Evolutionary conservation across 2,888 invertebrate genomes (phyloP).

Genomic region (Lucinisca nassula): DNA sequence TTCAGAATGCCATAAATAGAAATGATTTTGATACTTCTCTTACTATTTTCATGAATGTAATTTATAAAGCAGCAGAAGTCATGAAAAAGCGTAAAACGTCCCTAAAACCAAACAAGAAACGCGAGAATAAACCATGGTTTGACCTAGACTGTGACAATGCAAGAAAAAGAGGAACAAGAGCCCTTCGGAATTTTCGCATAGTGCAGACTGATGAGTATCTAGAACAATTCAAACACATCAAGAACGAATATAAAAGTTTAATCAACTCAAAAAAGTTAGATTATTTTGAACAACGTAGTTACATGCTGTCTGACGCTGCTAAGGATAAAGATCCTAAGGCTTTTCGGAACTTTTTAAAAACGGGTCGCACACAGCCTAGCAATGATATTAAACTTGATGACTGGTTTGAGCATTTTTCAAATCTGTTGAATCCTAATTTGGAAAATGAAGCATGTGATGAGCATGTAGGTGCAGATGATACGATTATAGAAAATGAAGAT

Average conservation of each 20-base stretch:
- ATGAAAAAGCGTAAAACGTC: too few relatives aligned
- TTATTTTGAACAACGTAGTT: background rate
- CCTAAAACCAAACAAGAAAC: too few relatives aligned
- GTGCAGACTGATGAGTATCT: background rate
- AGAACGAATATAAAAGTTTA: background rate
- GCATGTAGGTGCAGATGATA: background rate
- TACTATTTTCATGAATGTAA: too few relatives aligned
- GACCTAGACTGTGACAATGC: background rate
- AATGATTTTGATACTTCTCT: too few relatives aligned
- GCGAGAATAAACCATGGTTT: background rate
- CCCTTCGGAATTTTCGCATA: background rate
- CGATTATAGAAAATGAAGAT: background rate
- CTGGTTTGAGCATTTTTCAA: background rate
- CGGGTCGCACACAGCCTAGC: background rate
- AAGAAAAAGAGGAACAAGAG: background rate
- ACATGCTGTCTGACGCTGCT: background rate
- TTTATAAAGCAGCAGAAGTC: too few relatives aligned
- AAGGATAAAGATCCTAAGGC: background rate
- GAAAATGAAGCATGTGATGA: background rate
- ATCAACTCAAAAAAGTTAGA: background rate
- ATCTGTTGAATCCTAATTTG: background rate
- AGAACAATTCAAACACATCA: background rate
- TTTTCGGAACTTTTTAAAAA: background rate
- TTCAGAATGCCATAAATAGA: too few relatives aligned
- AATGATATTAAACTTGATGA: background rate